Evolutionary conservation across 2,888 invertebrate genomes (phyloP), one percentile per base, ranked within the genome.

Genomic region (Dolichopus griseipennis): DNA sequence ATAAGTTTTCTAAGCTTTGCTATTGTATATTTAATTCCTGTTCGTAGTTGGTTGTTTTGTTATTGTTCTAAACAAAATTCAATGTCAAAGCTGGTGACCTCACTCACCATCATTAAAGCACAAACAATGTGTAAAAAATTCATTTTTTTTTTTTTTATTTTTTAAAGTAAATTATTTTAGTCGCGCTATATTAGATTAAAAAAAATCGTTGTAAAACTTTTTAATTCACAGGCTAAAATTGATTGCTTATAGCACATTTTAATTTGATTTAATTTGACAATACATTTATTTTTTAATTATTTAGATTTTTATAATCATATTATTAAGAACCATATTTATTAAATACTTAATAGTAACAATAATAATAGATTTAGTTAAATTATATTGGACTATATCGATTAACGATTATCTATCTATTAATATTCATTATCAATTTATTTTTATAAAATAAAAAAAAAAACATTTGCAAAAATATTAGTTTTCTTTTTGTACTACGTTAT

Each of bases 71-170:
- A n/a, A 33, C 18, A 63, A n/a, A n/a, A 63, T 63, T 27, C 63
- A 63, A 63, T 63, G 63, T 63, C 63, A 63, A 63, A 63, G 63
- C 27, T 63, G 63, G 27, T 63, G 63, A 63, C 63, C 63, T 63
- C 63, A 63, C 52, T 52, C 52, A 52, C 52, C 52, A 15, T 52
- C 52, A 18, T 52, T 52, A 52, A 52, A n/a, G 15, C 18, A 12
- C 52, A 52, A 52, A 18, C 6, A 6, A 18, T 52, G 52, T 52
- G 52, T 18, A 18, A 18, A 12, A 18, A 52, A 15, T 15, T 52
- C 1, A 9, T 12, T 52, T 18, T 52, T 18, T 12, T 12, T 18
- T 52, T 52, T 52, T 12, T 52, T 52, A 12, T 18, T 52, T 52
- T 52, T 12, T 52, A 18, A 12, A 6, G 18, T 37, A 10, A 37